Evolutionary conservation across 2,888 invertebrate species (phyloP), one percentile per base, ranked within the genome.

Genomic region (Arge pagana): DNA sequence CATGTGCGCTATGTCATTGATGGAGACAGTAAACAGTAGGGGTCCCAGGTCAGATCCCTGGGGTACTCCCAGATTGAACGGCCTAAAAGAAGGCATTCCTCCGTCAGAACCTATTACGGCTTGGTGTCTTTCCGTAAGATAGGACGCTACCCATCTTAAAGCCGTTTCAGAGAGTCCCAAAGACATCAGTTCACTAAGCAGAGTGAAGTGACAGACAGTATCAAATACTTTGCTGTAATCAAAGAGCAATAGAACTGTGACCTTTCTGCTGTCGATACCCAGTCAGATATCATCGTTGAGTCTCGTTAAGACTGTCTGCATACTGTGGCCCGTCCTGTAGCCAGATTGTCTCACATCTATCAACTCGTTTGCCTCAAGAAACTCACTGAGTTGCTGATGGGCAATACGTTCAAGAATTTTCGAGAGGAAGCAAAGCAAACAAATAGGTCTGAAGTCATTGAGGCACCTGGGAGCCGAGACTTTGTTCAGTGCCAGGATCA

Each of bases 21-120:
- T 39, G 7, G 26, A 54, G 4, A 39, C 8, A 2, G 26, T 10
- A 8, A 54, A 50, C 0, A 54, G 40, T 3, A 54, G 15, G 3
- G 50, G 43, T 2, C 54, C 40, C 21, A 43, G 33, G 15, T 45
- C 48, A 5, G 45, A 54, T 1, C 50, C 39, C 13, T 54, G 54
- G 1, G 50, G 50, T 3, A 54, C 50, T 1, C 45, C 50, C 5
- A 21, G 26, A 11, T 54, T 28, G 5, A 39, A 37, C 1, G 30
- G 10, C 3, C 24, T 6, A 28, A 23, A 54, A 19, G 37, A 21
- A 3, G 37, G 23, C 4, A 37, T 5, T 13, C 23, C 37, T 0
- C n/a, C 37, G 1, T 19, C 1, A 2, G 37, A 8, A 3, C 37
- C 10, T 1, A 21, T 13, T 6, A 37, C 37, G 0, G 21, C 21